A percentile compares a stretch with the other conserved stretches of the same genome.
Conservation (phyloP, 2,888 invertebrate genomes). For the Tryphoninae sp. region DNA sequence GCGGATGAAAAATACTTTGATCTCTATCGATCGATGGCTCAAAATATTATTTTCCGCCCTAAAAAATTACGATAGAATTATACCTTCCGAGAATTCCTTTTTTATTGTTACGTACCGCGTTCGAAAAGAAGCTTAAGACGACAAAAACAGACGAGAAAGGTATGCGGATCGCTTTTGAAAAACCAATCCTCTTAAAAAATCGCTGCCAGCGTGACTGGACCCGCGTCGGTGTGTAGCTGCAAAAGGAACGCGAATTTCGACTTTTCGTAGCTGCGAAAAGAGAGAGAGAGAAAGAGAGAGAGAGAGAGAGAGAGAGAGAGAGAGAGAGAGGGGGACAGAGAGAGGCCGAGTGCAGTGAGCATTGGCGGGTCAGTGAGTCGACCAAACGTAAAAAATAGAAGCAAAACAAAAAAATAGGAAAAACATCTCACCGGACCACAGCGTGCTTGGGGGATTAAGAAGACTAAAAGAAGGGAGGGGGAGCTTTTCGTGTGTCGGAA, state of each 20-base stretch:
- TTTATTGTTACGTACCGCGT: too few relatives aligned
- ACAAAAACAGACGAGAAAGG: neutral
- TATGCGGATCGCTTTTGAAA: neutral
- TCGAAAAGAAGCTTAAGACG: neutral
- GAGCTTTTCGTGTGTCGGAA: neutral
- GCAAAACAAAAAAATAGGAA: neutral
- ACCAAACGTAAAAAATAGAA: neutral
- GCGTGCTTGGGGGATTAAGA: slow-evolving; percentile 14
- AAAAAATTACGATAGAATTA: too few relatives aligned
- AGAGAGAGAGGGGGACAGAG: too few relatives aligned
- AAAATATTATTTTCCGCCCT: too few relatives aligned
- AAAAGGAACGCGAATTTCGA: neutral
- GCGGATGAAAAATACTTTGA: neutral
- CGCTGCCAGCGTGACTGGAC: neutral
- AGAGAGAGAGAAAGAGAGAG: too few relatives aligned
- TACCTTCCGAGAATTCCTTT: too few relatives aligned
- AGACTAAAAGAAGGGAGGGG: neutral
- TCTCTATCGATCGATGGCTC: too few relatives aligned
- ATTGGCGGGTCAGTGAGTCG: slow-evolving; percentile 41
- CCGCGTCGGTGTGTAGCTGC: neutral
- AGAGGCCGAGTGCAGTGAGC: neutral
- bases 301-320: neutral
- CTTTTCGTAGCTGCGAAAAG: neutral
- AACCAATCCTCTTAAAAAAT: neutral
- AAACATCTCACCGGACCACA: slow-evolving; percentile 1